Evolutionary conservation across 1,140 invertebrate species (phyloP), one percentile per base, ranked within the genome.

Genomic region (Lordiphosa stackelbergi): DNA sequence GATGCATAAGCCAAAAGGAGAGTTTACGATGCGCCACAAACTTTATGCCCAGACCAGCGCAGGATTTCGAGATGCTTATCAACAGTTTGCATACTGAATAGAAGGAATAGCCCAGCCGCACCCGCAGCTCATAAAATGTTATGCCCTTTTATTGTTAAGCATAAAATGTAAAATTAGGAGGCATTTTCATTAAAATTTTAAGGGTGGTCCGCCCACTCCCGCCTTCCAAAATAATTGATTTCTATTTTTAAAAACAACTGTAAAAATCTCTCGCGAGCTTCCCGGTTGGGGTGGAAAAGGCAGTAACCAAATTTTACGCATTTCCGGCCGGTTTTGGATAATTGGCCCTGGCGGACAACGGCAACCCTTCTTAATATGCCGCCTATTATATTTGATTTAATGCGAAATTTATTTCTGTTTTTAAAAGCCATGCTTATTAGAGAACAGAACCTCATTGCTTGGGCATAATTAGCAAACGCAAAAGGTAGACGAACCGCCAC

Each of bases 1-100:
- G 47, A 53, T 57, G 47, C 42, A 62, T 45, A 63, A 63, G 54
- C 48, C 36, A 7, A 11, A 13, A 42, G 47, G 24, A 37, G 53
- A 35, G 51, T 73, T 73, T 73, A 73, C 69, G 69, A 73, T 69
- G 66, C 65, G 69, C 69, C 66, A 66, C 61, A 69, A 73, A 66
- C 53, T 70, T 73, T 69, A 73, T 69, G 69, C 66, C 60, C 16
- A 43, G 63, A 45, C 48, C 51, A 52, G 63, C 63, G 22, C 55
- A 61, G 66, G 66, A 70, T 70, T 70, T 66, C 45, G 28, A 10
- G 24, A 45, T 63, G 41, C 65, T 68, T 71, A 71, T 71, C 69
- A 31, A 31, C 28, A 71, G 55, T 64, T 55, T 68, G 49, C 53
- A 61, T 65, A 38, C 41, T 19, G 35, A 52, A 47, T 52, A 43